Percentiles rank a stretch among this genome's conserved stretches.
Conservation (phyloP, 2,113 vertebrate species). For the Callionymus lyra region DNA sequence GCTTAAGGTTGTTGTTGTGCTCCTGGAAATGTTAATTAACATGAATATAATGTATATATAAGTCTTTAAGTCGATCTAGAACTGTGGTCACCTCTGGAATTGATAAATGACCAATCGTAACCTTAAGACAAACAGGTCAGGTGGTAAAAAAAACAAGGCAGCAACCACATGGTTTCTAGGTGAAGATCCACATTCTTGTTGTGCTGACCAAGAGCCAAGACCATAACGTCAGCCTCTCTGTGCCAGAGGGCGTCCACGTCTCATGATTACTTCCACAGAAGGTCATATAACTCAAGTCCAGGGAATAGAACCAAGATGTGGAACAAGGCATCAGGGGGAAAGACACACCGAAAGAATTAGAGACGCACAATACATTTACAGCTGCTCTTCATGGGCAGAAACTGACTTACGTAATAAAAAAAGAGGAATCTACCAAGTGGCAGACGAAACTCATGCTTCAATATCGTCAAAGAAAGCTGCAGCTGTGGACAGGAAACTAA, state of each 20-base stretch:
- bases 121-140: too few species aligned
- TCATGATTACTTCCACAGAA: conserved; percentile 43
- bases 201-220: conserved; percentile 28
- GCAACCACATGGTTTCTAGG: conserved; percentile 15
- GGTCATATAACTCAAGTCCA: conserved; percentile 10
- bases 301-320: conserved; percentile 6
- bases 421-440: too few species aligned
- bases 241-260: conserved; percentile 42
- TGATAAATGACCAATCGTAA: too few species aligned
- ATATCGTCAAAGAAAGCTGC: conserved; percentile 4
- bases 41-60: too few species aligned
- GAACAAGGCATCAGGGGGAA: conserved; percentile 3
- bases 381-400: conserved; percentile 24
- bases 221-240: conserved; percentile 38
- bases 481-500: conserved; percentile 6
- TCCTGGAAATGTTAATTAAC: too few species aligned
- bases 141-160: too few species aligned
- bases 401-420: conserved; percentile 14
- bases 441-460: not conserved
- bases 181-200: conserved; percentile 33
- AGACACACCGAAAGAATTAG: too few species aligned
- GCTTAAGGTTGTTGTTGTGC: too few species aligned
- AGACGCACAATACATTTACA: not conserved
- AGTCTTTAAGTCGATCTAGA: too few species aligned
- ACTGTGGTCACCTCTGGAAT: too few species aligned